A percentile compares a stretch with the other conserved stretches of the same genome.
Evolutionary conservation across 2,113 vertebrate genomes (phyloP).

Genomic region (Callospermophilus lateralis): DNA sequence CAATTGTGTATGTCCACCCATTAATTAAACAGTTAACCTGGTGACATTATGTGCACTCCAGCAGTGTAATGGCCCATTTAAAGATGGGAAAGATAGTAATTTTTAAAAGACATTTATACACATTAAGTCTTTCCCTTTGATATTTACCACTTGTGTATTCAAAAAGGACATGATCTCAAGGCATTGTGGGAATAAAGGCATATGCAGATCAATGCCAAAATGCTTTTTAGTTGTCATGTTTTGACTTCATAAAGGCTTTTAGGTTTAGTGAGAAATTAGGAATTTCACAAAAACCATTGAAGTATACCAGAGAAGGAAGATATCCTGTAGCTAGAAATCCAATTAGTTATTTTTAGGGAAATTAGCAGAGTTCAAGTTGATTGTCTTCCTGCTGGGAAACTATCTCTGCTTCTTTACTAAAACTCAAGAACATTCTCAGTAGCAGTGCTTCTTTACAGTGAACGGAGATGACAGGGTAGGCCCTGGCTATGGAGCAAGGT

Average conservation of each 20-base stretch:
- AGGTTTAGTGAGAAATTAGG: conserved; percentile 71
- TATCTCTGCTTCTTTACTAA: conserved; percentile 58
- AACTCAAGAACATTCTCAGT: not conserved
- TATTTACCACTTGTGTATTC: conserved; percentile 22
- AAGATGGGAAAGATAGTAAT: not conserved
- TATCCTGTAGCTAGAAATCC: conserved; percentile 73
- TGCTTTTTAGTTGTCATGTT: conserved; percentile 62
- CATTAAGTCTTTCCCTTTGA: conserved; percentile 50
- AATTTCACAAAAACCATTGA: conserved; percentile 75
- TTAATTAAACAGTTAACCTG: conserved; percentile 53
- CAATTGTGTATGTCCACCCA: not conserved
- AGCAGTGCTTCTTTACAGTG: not conserved
- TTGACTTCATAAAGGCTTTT: conserved; percentile 73
- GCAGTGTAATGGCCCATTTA: conserved; percentile 51
- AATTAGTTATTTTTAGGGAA: conserved; percentile 77
- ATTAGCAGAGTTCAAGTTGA: conserved; percentile 77
- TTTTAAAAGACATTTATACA: not conserved
- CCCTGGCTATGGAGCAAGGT: not conserved
- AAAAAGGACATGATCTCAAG: conserved; percentile 64
- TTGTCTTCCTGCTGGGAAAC: conserved; percentile 35
- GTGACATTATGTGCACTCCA: conserved; percentile 54
- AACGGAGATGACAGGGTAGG: rapidly evolving
- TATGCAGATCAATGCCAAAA: conserved; percentile 62
- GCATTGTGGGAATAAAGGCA: conserved; percentile 71
- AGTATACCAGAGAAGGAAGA: conserved; percentile 73